These are phyloP conservation scores for Cataglyphis altisquamis DNA, from an alignment of 2,888 invertebrate genomes.

Conservation along the genomic window DNA sequence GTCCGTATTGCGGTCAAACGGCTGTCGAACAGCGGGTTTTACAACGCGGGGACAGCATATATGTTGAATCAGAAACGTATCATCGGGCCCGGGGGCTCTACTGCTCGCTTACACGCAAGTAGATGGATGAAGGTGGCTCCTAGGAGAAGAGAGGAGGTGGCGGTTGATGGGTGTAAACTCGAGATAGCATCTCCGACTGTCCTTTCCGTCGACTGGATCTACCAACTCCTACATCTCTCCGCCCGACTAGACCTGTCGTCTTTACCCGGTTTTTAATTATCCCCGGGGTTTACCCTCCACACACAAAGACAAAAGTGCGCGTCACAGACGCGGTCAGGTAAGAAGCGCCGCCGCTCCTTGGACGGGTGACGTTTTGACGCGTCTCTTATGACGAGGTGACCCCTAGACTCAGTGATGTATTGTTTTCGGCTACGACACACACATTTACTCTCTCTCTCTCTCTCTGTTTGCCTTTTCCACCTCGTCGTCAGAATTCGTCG, in stretches of 20 bases:
- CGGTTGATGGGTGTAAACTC: conserved; percentile 84
- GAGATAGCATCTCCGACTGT: conserved; percentile 82
- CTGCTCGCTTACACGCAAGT: conserved; percentile 72
- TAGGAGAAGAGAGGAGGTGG: conserved; percentile 74
- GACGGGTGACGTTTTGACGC: conserved; percentile 73
- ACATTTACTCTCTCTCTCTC: neutral
- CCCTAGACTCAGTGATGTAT: conserved; percentile 34
- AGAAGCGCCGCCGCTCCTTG: conserved; percentile 52
- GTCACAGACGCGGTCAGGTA: conserved; percentile 70
- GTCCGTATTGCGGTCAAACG: conserved; percentile 60
- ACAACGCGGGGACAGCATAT: conserved; percentile 60
- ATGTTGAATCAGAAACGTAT: conserved; percentile 60
- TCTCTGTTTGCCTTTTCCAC: neutral
- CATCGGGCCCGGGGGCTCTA: conserved; percentile 59
- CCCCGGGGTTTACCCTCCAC: conserved; percentile 63
- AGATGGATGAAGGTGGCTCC: conserved; percentile 75
- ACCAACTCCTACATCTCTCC: conserved; percentile 73
- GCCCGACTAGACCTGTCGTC: conserved; percentile 59
- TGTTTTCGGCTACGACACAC: conserved; percentile 26
- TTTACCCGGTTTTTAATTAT: conserved; percentile 82
- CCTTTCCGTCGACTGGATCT: conserved; percentile 67
- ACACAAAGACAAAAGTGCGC: conserved; percentile 78
- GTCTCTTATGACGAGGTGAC: conserved; percentile 48
- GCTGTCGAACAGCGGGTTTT: conserved; percentile 73
- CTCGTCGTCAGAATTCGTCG: neutral